Evolutionary conservation across 2,797 vertebrate species (phyloP), one percentile per base, ranked within the genome.

Genomic region (Acanthurus leucopareius): DNA sequence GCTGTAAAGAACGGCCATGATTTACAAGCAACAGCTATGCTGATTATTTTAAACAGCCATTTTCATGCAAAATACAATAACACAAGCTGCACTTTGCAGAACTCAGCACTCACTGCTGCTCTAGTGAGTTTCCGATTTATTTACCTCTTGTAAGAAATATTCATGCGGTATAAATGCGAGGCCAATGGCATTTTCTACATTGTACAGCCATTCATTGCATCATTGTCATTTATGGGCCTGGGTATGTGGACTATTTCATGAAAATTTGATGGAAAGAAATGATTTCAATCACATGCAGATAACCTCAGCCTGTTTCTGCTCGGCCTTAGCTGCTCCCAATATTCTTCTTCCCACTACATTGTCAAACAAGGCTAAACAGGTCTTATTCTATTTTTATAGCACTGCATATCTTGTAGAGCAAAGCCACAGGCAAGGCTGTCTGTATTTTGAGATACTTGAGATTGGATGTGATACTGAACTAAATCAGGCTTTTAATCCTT

Each of bases 201-300:
- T 59, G 65, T 59, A 40, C 0, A 0, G 59, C 58, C 65, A 83
- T 89, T 85, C 60, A 63, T 83, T 69, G 69, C 48, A 79, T 68
- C 20, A 68, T 75, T 86, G 84, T 83, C 77, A 75, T 77, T 89
- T 86, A 80, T 77, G 7, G 69, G 38, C 28, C 58, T 19, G 47
- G 59, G 66, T 86, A 89, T 77, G 73, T 65, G 54, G 32, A 72
- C 65, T 52, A 73, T 84, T 88, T 86, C 53, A 79, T 87, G 59
- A 89, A 87, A 84, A 85, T 75, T 38, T 78, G 42, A 91, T 74
- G 28, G 59, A 75, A 77, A 58, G 70, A 78, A 86, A 87, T 73
- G 10, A 89, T 91, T 90, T 87, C 75, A 79, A 75, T 89, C 83
- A 84, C 73, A 85, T 83, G 44, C 65, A 74, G 63, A 86, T 77